A percentile compares a stretch with the other conserved stretches of the same genome.
Conservation (phyloP, 2,888 invertebrate genomes). For the Lysandra bellargus region DNA sequence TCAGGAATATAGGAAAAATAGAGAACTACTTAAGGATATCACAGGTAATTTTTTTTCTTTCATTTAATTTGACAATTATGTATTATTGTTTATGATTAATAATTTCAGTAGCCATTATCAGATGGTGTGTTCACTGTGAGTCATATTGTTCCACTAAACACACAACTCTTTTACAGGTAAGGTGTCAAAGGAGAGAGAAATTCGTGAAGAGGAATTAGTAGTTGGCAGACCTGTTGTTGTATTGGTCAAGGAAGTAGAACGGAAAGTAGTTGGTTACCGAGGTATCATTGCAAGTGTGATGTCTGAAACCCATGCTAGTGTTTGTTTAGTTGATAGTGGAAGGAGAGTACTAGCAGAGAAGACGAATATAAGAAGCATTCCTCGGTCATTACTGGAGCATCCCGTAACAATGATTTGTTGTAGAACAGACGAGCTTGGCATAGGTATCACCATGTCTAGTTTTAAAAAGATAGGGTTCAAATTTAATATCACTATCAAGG, state of each 20-base stretch:
- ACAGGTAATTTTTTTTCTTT: conserved; percentile 37
- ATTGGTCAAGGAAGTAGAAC: conserved; percentile 37
- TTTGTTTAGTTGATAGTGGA: conserved; percentile 48
- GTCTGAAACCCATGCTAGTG: not conserved
- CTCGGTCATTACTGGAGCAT: conserved; percentile 36
- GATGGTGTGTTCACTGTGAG: not conserved
- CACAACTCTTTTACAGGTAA: conserved; percentile 34
- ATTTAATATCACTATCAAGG: conserved; percentile 41
- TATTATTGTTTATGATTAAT: not conserved
- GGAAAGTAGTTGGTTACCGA: conserved; percentile 38
- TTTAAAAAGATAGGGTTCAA: conserved; percentile 40
- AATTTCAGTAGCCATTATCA: not conserved
- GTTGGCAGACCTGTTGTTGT: conserved; percentile 42
- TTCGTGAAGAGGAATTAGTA: conserved; percentile 40
- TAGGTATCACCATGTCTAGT: conserved; percentile 38
- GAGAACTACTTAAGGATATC: conserved; percentile 42
- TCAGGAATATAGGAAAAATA: conserved; percentile 42
- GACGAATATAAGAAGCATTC: conserved; percentile 43
- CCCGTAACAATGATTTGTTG: conserved; percentile 44
- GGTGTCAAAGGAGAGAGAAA: conserved; percentile 38
- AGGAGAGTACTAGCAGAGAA: conserved; percentile 40
- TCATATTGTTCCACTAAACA: too few species aligned
- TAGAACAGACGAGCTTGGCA: conserved; percentile 36
- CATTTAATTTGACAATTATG: too few species aligned
- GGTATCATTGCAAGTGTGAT: not conserved